Conservation (phyloP, 2,888 invertebrate genomes). For the Eutolmus rufibarbis region DNA sequence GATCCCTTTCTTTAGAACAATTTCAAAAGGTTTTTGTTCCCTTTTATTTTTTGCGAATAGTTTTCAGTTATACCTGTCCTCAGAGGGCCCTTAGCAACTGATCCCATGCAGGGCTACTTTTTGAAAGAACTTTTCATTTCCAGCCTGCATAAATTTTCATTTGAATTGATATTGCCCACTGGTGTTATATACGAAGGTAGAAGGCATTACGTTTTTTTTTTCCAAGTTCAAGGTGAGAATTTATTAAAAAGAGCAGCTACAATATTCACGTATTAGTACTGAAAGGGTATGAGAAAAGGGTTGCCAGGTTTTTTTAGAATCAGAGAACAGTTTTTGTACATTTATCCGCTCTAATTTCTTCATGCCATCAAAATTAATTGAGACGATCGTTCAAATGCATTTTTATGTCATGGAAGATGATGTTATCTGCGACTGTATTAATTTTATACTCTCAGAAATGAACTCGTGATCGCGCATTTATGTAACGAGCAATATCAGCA, state of each 20-base stretch:
- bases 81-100: not conserved
- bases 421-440: not conserved
- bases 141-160: not conserved
- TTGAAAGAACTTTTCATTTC: not conserved
- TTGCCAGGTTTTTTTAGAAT: not conserved
- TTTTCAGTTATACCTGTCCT: not conserved
- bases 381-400: not conserved
- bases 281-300: not conserved
- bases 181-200: not conserved
- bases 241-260: not conserved
- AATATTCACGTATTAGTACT: not conserved
- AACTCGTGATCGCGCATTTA: not conserved
- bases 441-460: not conserved
- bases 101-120: not conserved
- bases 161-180: not conserved
- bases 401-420: not conserved
- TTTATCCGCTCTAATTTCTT: not conserved
- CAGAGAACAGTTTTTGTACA: not conserved
- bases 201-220: not conserved
- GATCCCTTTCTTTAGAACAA: conserved; percentile 1
- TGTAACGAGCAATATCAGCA: not conserved
- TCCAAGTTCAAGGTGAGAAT: conserved; percentile 12
- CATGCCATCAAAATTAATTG: not conserved
- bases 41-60: not conserved
- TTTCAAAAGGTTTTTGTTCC: not conserved